Percentiles rank a stretch among this genome's conserved stretches.
Evolutionary conservation across 2,797 vertebrate genomes (phyloP).

Genomic region (Ambastaia sidthimunki): DNA sequence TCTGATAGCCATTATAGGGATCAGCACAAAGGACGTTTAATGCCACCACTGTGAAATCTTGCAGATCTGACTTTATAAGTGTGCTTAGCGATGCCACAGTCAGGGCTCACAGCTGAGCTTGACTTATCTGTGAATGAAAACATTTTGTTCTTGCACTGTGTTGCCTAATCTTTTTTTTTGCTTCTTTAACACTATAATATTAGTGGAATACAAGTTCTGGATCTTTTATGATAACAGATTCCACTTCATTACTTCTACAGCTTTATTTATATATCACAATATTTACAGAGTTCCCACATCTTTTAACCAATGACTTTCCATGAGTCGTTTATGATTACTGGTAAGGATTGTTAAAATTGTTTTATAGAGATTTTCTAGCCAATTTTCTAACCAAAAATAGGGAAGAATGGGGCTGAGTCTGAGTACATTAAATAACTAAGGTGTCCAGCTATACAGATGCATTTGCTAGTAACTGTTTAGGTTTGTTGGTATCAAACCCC

Average conservation of each 20-base stretch:
- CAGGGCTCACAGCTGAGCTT: constrained; percentile 33
- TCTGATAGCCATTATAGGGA: constrained; percentile 58
- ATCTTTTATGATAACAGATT: constrained; percentile 19
- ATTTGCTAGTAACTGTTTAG: too few relatives aligned
- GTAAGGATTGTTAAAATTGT: too few relatives aligned
- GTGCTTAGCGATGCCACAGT: constrained; percentile 38
- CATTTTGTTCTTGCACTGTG: constrained; percentile 16
- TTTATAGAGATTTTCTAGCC: not conserved
- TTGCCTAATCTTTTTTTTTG: constrained; percentile 22
- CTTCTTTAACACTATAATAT: constrained; percentile 40
- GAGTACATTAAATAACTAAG: too few relatives aligned
- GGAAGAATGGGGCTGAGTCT: not conserved
- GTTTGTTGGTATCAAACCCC: too few relatives aligned
- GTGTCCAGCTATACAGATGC: too few relatives aligned
- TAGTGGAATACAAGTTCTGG: constrained; percentile 41
- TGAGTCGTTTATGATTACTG: too few relatives aligned
- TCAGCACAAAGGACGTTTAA: constrained; percentile 59
- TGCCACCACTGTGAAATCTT: constrained; percentile 58
- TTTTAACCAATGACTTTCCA: too few relatives aligned
- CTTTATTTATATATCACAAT: constrained; percentile 16
- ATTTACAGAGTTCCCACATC: not conserved
- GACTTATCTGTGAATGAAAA: constrained; percentile 46
- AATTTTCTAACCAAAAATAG: too few relatives aligned
- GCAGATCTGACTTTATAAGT: constrained; percentile 58
- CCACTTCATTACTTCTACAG: not conserved